phyloP scores from a whole-genome alignment of 1,140 invertebrate genomes.

The Drosophila bipectinata region DNA sequence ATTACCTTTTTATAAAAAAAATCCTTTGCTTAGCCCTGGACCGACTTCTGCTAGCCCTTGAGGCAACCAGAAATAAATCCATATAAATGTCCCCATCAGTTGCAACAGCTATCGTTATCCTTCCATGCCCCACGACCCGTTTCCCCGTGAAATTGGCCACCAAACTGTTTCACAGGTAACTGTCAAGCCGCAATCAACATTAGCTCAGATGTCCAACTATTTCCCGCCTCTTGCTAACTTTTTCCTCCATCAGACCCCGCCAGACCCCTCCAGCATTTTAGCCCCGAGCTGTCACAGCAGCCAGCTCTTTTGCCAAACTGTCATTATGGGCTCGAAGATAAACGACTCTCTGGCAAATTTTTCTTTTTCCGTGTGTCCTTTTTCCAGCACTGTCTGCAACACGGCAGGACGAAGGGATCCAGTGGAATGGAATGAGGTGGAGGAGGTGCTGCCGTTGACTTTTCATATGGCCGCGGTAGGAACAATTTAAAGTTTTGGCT shows the following conservation, averaged over 20 bases:
- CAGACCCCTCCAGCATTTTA: neutral
- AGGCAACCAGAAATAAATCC: conserved; percentile 2
- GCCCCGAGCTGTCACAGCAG: conserved; percentile 66
- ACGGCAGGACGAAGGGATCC: neutral
- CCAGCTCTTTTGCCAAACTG: conserved; percentile 70
- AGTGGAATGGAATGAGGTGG: conserved; percentile 4
- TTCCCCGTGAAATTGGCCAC: neutral
- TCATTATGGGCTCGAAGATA: conserved; percentile 79
- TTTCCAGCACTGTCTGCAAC: conserved; percentile 17
- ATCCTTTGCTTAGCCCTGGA: neutral
- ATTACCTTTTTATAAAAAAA: neutral
- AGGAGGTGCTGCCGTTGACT: conserved; percentile 58
- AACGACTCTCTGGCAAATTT: conserved; percentile 73
- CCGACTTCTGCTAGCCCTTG: neutral
- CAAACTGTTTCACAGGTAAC: conserved; percentile 44
- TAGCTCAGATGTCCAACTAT: conserved; percentile 41
- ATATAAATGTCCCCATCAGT: conserved; percentile 20
- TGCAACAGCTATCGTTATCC: conserved; percentile 17
- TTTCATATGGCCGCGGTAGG: conserved; percentile 74
- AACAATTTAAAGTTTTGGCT: conserved; percentile 82
- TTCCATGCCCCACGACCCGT: neutral
- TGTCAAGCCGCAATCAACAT: conserved; percentile 51
- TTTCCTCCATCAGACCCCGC: neutral
- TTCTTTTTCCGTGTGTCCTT: conserved; percentile 26
- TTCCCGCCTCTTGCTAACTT: conserved; percentile 1